Percentiles rank a stretch among this genome's conserved stretches.
phyloP scores from a whole-genome alignment of 2,797 vertebrate species.

The Sylvilagus floridanus region DNA sequence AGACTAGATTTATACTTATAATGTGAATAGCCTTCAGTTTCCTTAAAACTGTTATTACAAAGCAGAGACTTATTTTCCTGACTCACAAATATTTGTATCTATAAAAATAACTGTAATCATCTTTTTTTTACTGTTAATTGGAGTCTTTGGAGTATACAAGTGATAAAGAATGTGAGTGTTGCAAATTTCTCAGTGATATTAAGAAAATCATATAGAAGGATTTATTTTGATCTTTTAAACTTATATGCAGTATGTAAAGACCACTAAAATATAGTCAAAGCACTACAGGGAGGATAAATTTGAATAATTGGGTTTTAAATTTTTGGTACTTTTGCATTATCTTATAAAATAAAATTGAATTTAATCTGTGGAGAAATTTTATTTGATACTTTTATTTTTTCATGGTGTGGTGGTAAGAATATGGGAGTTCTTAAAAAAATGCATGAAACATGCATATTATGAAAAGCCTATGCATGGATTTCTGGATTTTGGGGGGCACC shows the following conservation, averaged over 20 bases:
- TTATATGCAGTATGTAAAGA: not conserved
- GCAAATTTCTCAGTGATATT: not conserved
- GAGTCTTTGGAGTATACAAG: not conserved
- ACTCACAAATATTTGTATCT: not conserved
- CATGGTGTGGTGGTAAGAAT: not conserved
- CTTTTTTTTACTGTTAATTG: constrained; percentile 44
- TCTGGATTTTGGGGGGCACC: too few relatives aligned
- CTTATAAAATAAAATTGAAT: not conserved
- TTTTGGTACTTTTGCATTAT: not conserved
- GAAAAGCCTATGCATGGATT: too few relatives aligned
- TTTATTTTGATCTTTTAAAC: not conserved
- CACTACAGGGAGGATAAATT: not conserved
- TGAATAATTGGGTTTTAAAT: not conserved
- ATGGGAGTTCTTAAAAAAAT: too few relatives aligned
- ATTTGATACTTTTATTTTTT: not conserved
- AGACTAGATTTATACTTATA: constrained; percentile 16
- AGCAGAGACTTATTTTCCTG: constrained; percentile 16
- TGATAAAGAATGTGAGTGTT: not conserved
- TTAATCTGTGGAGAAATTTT: not conserved
- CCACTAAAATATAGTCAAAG: not conserved
- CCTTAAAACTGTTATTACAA: constrained; percentile 32
- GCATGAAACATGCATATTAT: too few relatives aligned
- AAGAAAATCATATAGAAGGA: constrained; percentile 31
- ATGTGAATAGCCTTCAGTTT: not conserved
- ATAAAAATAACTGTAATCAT: not conserved